Conservation (phyloP, 2,113 vertebrate species). For the Pampusana beccarii region DNA sequence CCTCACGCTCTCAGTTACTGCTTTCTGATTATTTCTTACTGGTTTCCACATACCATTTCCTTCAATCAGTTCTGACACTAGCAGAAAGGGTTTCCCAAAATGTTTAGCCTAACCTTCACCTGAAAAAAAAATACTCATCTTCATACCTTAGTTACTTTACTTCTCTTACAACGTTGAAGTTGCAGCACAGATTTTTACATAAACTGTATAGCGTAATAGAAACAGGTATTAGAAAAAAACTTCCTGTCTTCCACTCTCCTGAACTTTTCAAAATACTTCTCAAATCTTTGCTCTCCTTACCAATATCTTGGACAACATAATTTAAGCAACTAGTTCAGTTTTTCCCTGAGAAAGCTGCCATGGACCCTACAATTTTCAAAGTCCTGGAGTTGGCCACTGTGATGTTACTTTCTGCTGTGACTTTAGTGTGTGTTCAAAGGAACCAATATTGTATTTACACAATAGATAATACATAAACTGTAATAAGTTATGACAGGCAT, state of each 20-base stretch:
- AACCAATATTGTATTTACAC: conserved; percentile 33
- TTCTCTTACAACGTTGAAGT: background rate
- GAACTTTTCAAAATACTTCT: background rate
- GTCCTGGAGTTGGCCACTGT: background rate
- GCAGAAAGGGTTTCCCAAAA: background rate
- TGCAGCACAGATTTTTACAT: background rate
- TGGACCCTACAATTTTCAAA: background rate
- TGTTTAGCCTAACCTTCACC: background rate
- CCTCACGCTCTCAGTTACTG: background rate
- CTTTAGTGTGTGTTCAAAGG: background rate
- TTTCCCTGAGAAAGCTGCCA: background rate
- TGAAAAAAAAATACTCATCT: background rate
- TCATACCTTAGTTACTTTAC: background rate
- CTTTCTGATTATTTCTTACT: background rate
- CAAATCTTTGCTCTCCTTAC: background rate
- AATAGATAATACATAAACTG: conserved; percentile 55
- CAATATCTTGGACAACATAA: background rate
- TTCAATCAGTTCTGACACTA: background rate
- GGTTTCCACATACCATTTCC: background rate
- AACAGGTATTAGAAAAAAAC: background rate
- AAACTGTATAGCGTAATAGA: background rate
- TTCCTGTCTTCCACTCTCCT: background rate
- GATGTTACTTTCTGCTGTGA: background rate
- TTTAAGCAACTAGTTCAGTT: background rate
- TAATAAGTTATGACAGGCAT: conserved; percentile 56